These are phyloP conservation scores for Channa striata DNA, from an alignment of 2,797 vertebrate genomes.

Conservation along the genomic window DNA sequence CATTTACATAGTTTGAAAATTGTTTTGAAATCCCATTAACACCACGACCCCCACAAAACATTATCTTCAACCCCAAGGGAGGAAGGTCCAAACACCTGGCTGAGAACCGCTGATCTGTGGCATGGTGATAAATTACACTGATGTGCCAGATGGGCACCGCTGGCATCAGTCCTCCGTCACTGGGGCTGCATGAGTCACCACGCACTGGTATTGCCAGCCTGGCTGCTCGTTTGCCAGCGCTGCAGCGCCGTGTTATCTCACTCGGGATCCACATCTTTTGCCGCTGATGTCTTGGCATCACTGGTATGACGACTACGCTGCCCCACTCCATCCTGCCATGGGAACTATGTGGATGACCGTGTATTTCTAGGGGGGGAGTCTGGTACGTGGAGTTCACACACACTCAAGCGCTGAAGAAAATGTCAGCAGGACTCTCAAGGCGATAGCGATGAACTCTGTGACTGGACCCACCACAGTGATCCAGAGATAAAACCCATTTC, in stretches of 20 bases:
- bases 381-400: slow-evolving; percentile 71
- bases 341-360: slow-evolving; percentile 66
- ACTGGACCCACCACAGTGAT: slow-evolving; percentile 45
- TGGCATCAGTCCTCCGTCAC: slow-evolving; percentile 39
- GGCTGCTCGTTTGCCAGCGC: slow-evolving; percentile 17
- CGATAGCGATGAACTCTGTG: slow-evolving; percentile 64
- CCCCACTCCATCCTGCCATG: slow-evolving; percentile 52
- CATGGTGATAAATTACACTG: slow-evolving; percentile 51
- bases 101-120: slow-evolving; percentile 36
- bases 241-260: slow-evolving; percentile 25
- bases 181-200: slow-evolving; percentile 35
- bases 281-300: slow-evolving; percentile 66
- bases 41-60: slow-evolving; percentile 1
- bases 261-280: slow-evolving; percentile 35
- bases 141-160: slow-evolving; percentile 57
- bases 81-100: slow-evolving; percentile 18
- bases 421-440: slow-evolving; percentile 74
- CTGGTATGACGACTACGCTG: slow-evolving; percentile 53
- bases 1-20: background rate
- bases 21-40: slow-evolving; percentile 9
- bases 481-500: slow-evolving; percentile 69
- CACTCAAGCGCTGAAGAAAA: slow-evolving; percentile 77
- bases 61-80: slow-evolving; percentile 15
- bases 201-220: slow-evolving; percentile 14
- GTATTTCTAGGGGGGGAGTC: slow-evolving; percentile 63